Base-by-base conservation (phyloP, 2,888 invertebrate species). In the Xestoiulus laeticollis region DNA sequence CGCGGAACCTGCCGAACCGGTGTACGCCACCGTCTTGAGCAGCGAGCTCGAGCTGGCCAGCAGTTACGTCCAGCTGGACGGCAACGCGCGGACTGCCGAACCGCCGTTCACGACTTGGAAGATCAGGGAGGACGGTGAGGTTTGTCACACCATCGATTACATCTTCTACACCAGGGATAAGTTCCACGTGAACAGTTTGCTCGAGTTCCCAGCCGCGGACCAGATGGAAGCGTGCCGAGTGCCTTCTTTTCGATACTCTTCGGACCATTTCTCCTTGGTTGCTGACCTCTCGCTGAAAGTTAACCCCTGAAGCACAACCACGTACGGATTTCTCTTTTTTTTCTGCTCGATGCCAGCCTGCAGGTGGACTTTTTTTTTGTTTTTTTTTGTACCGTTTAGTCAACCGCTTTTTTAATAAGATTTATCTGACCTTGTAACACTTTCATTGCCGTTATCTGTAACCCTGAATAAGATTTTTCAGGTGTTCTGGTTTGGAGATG, bases 61-160 rank as follows among this genome's bases (percentile, higher is more conserved):
- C 90, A 91, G 91, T 6, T 93, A 93, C 89, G 90, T 91, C 48
- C 26, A 14, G 10, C 14, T 86, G 26, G 83, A 30, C n/a, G n/a
- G n/a, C 16, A 19, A 19, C 3, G 16, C 10, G 48, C 48, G 14
- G 38, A 1, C 78, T 5, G 12, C 5, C n/a, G 96, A 96, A 90
- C 95, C 95, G 0, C 93, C 93, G 0, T 96, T 95, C 91, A 96
- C 96, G 0, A 96, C 96, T 0, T 96, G 96, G 95, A 96, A 96
- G 91, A 92, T 93, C 44, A 93, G 96, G 0, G 95, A 94, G 88
- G 94, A 95, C 90, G 94, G 94, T 8, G 95, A 96, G 91, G 93
- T 94, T 82, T 95, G 95, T 89, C 95, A 95, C 90, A 95, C 95
- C 5, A 95, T 96, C 88, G 96, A 96, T 91, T 96, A 96, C 91